Percentiles rank a stretch among this genome's conserved stretches.
phyloP scores from a whole-genome alignment of 2,888 invertebrate genomes.

The Pterostichus madidus region DNA sequence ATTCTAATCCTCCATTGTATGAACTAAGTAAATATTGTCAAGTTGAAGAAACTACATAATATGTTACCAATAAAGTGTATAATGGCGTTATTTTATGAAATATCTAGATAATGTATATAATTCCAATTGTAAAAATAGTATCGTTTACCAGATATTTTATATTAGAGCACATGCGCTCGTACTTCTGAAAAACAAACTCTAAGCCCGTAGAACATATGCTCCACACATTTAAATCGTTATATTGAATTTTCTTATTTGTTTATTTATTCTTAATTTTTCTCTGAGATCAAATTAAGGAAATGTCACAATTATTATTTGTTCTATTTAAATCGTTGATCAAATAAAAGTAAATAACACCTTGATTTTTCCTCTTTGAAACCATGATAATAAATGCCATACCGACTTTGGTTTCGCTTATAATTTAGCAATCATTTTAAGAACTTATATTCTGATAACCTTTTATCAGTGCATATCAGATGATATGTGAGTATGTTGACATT shows the following conservation, averaged over 20 bases:
- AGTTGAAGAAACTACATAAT: no score
- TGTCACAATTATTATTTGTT: conserved; percentile 13
- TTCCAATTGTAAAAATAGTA: no score
- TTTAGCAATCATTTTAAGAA: conserved; percentile 21
- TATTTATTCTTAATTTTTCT: neutral
- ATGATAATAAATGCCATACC: conserved; percentile 25
- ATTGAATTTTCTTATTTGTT: neutral
- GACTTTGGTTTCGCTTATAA: neutral
- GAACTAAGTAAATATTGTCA: no score
- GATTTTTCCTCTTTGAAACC: conserved; percentile 27
- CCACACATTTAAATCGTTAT: no score
- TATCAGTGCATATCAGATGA: neutral
- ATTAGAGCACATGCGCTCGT: no score
- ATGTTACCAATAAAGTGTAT: no score
- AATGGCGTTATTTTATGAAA: no score
- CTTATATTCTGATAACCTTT: conserved; percentile 3
- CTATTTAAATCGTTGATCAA: conserved; percentile 13
- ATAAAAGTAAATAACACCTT: conserved; percentile 12
- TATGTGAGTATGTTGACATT: neutral
- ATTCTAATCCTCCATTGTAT: no score
- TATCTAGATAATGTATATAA: no score
- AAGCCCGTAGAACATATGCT: no score
- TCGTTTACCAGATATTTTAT: no score
- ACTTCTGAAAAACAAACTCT: no score
- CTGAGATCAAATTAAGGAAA: neutral